phyloP scores from a whole-genome alignment of 2,797 vertebrate species.

The Lerista edwardsae region DNA sequence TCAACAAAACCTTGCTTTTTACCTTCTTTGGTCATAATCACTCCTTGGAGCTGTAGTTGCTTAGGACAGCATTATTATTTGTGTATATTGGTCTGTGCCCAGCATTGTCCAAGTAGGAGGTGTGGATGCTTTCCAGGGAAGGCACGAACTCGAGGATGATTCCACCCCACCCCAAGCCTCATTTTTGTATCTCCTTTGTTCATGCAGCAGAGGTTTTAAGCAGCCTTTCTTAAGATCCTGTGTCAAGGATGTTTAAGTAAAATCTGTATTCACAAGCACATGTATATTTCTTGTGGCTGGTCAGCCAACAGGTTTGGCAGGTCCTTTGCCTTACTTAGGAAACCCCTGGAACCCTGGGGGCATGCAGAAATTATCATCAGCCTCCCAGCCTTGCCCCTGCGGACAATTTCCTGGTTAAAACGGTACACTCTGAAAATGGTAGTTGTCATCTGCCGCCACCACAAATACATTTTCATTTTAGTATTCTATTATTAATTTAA shows the following conservation, averaged over 20 bases:
- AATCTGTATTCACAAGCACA: not conserved
- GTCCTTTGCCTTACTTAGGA: not conserved
- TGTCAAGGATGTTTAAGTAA: not conserved
- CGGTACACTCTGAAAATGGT: no score
- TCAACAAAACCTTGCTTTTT: slow-evolving; percentile 24
- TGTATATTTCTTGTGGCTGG: not conserved
- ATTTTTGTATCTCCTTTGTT: not conserved
- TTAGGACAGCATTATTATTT: slow-evolving; percentile 13
- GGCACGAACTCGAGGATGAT: not conserved
- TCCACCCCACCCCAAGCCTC: not conserved
- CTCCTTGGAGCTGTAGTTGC: slow-evolving; percentile 20
- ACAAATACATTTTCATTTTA: not conserved
- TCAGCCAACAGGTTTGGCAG: no score
- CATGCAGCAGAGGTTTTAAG: not conserved
- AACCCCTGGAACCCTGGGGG: not conserved
- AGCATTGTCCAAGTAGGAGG: slow-evolving; percentile 9
- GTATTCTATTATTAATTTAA: not conserved
- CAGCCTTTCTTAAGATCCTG: not conserved
- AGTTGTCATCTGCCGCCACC: not conserved
- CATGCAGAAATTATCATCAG: not conserved
- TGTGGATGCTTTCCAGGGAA: not conserved
- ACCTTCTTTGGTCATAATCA: slow-evolving; percentile 37
- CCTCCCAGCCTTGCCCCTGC: not conserved
- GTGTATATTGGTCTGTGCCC: slow-evolving; percentile 1
- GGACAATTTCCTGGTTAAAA: not conserved